Evolutionary conservation across 2,797 vertebrate species (phyloP).

Genomic region (Eleutherodactylus coqui): DNA sequence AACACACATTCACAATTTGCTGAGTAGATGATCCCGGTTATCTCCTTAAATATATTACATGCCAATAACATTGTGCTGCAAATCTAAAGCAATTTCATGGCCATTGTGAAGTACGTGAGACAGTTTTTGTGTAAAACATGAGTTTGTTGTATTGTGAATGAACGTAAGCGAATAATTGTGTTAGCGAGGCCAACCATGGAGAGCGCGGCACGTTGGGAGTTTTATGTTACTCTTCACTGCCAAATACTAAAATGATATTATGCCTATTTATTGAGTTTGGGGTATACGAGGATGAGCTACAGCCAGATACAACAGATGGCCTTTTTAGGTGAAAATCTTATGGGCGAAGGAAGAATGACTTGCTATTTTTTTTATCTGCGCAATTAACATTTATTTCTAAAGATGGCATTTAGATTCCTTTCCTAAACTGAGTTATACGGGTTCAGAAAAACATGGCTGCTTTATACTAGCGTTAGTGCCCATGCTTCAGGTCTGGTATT

Average conservation of each 20-base stretch:
- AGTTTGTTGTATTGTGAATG: constrained; percentile 26
- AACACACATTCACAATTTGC: constrained; percentile 19
- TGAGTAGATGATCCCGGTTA: constrained; percentile 37
- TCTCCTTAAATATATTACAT: constrained; percentile 30
- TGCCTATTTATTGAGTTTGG: constrained; percentile 31
- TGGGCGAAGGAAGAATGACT: constrained; percentile 12
- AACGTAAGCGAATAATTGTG: constrained; percentile 25
- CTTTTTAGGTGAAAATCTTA: constrained; percentile 21
- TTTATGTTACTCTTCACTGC: constrained; percentile 10
- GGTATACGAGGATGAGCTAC: constrained; percentile 1
- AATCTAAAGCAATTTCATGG: background rate
- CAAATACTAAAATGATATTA: constrained; percentile 41
- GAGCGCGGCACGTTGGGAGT: background rate
- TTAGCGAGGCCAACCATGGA: background rate
- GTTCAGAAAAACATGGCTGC: background rate
- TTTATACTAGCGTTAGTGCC: too few species aligned
- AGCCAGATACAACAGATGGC: constrained; percentile 46
- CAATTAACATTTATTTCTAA: background rate
- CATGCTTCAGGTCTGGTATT: too few species aligned
- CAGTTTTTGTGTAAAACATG: background rate
- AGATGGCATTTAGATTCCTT: background rate
- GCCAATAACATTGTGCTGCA: background rate
- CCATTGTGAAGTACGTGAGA: background rate
- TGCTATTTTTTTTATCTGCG: background rate
- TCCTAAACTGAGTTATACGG: background rate